Base-by-base conservation (phyloP, 2,113 vertebrate genomes). In the Propithecus coquereli region DNA sequence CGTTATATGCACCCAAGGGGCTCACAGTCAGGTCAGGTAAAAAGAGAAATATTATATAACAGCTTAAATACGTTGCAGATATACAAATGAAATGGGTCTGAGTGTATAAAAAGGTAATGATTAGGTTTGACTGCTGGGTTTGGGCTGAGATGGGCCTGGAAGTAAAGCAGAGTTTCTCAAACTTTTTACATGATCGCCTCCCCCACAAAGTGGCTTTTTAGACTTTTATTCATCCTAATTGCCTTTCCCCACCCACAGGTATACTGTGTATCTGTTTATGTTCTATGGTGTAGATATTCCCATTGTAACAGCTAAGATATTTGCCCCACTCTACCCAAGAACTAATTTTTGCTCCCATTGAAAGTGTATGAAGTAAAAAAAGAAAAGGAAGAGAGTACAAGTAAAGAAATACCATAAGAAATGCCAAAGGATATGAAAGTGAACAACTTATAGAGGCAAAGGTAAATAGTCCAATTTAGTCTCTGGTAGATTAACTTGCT, bases 331-430 rank as follows among this genome's bases (percentile, higher is more conserved):
- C 20, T 27, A 66, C 43, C 16, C 13, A 87, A 96, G 40, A 96
- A 86, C 13, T 13, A 65, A 71, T 66, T 37, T 85, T 50, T 87
- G 9, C 40, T 63, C 6, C 63, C n/a, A 65, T 2, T 91, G 66
- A 66, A 95, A 94, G 61, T 47, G 34, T 59, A 79, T 81, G 16
- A 87, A 82, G 13, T 34, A 6, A 9, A 23, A 8, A 59, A n/a
- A 11, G 3, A 52, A 5, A 17, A 5, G 22, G 8, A 12, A 3
- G 16, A 25, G 0, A 81, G 20, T 12, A 40, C 8, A 91, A 54
- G n/a, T 25, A 71, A 65, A 81, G 79, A 63, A 93, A 50, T 6
- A 37, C 10, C 40, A 27, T 54, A 47, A 79, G 7, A 90, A 73
- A 82, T 37, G 40, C 7, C 65, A 59, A 80, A 70, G n/a, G 63